Evolutionary conservation across 2,113 vertebrate genomes (phyloP), one percentile per base, ranked within the genome.

Genomic region (Otocyon megalotis): DNA sequence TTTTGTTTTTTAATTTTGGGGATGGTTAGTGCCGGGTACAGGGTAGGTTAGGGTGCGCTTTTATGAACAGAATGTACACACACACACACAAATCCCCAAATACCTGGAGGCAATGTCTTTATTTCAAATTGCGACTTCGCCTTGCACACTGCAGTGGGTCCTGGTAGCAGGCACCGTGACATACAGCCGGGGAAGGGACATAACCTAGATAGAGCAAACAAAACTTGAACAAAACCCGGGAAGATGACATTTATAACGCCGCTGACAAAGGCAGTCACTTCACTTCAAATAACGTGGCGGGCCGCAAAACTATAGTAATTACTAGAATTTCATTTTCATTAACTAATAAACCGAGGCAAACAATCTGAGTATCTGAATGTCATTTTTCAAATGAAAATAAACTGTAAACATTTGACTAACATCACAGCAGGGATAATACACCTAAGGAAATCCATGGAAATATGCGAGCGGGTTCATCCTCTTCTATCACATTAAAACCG

Each of bases 371-470:
- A 98, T 99, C 97, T 97, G 98, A 98, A 99, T 99, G 98, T 98
- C 98, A 98, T 98, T 99, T 99, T 97, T 98, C 98, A 99, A 99
- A 99, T 98, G 98, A 99, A 98, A 98, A 98, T 98, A 99, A 99
- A 99, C 98, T 98, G 98, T 98, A 99, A 99, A 99, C 98, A 99
- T 99, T 99, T 98, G 99, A 99, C 98, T 99, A 99, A 98, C 98
- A 98, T 99, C 98, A 99, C 99, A 99, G 99, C 98, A 98, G 99
- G 98, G 98, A 99, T 99, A 98, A 99, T 98, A 98, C 98, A 99
- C 98, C 98, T 99, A 99, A 99, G 98, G 98, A 99, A 99, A 98
- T 98, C 98, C 98, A 99, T 98, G 98, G 99, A 99, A 99, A 99
- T 98, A 98, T 98, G 98, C 98, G 96, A 96, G 98, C 97, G 97